These are phyloP conservation scores for Melanotaenia maccullochi DNA, from an alignment of 2,797 vertebrate species.

Conservation along the genomic window DNA sequence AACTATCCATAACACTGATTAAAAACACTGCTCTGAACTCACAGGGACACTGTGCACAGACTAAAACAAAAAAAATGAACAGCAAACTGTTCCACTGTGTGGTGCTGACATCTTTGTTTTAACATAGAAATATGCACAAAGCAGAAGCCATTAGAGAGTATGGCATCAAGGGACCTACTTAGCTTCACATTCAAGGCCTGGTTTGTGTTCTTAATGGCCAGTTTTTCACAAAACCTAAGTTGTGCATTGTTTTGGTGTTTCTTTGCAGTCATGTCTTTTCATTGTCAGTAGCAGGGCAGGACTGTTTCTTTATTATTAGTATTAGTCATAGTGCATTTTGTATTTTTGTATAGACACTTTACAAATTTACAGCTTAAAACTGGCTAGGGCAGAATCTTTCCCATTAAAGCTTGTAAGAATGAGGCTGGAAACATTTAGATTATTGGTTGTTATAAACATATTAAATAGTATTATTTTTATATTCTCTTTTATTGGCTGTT, in stretches of 20 bases:
- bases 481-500: conserved; percentile 26
- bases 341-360: background rate
- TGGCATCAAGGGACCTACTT: conserved; percentile 41
- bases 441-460: background rate
- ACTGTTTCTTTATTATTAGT: background rate
- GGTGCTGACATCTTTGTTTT: conserved; percentile 69
- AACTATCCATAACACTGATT: conserved; percentile 81
- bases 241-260: conserved; percentile 33
- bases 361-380: background rate
- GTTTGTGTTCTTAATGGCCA: conserved; percentile 55
- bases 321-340: background rate
- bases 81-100: conserved; percentile 57
- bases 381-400: background rate
- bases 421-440: background rate
- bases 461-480: background rate
- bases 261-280: conserved; percentile 7
- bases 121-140: conserved; percentile 63
- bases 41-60: conserved; percentile 5
- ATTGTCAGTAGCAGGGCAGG: background rate
- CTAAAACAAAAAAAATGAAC: conserved; percentile 31
- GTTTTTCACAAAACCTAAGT: conserved; percentile 30
- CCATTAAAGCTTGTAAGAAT: background rate
- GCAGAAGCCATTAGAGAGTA: conserved; percentile 54
- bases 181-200: conserved; percentile 41
- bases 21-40: conserved; percentile 62